phyloP scores from a whole-genome alignment of 1,140 invertebrate genomes.

The Drosophila repleta region DNA sequence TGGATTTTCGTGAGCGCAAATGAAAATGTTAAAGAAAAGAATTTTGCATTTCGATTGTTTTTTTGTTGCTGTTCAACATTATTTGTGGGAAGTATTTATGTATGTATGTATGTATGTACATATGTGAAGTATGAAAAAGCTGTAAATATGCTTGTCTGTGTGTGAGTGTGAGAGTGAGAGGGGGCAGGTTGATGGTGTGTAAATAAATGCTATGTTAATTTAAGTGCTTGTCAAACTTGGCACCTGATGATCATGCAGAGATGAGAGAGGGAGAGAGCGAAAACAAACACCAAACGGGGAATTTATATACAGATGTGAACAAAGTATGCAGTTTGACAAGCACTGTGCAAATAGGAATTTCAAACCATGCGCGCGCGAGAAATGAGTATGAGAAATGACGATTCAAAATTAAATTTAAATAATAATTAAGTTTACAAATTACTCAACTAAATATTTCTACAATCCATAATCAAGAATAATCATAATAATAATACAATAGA shows the following conservation, averaged over 20 bases:
- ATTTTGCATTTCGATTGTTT: slow-evolving; percentile 19
- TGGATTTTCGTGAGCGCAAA: slow-evolving; percentile 1
- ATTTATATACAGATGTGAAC: neutral
- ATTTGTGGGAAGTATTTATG: slow-evolving; percentile 9
- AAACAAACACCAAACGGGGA: neutral
- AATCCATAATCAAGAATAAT: neutral
- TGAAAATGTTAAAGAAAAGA: slow-evolving; percentile 5
- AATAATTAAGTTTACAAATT: too few species aligned
- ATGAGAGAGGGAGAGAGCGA: neutral
- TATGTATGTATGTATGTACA: slow-evolving; percentile 13
- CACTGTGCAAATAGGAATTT: neutral
- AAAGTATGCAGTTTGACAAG: too few species aligned
- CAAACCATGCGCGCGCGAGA: neutral
- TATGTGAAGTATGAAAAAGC: neutral
- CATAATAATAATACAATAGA: neutral
- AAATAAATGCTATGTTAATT: too few species aligned
- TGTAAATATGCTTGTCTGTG: neutral
- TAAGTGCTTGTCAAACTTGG: too few species aligned
- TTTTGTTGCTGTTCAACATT: slow-evolving; percentile 29
- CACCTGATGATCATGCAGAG: neutral
- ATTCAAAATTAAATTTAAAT: too few species aligned
- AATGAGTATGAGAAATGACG: neutral
- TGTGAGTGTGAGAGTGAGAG: neutral
- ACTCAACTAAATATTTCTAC: neutral
- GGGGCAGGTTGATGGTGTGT: too few species aligned